Evolutionary conservation across 92 coral and sea anemone species (phyloP).

Genomic region (Palythoa heliodiscus): DNA sequence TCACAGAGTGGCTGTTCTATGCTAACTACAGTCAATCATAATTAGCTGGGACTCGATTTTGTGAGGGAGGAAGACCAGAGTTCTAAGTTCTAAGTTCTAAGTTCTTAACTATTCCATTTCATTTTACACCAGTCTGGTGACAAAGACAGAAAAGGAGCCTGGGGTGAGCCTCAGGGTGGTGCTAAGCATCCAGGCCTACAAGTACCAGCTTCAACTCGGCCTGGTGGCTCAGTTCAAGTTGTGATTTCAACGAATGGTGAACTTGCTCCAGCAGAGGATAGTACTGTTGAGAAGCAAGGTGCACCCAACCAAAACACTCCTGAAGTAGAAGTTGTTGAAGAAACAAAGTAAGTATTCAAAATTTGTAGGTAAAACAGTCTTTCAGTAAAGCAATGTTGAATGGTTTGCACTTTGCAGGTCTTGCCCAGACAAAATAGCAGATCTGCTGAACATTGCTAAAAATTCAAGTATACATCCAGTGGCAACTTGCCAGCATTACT

Average conservation of each 20-base stretch:
- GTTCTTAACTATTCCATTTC: not conserved
- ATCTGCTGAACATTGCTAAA: too few species aligned
- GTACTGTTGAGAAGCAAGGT: slow-evolving; percentile 69
- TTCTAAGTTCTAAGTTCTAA: too few species aligned
- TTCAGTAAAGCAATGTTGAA: too few species aligned
- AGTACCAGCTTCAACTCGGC: slow-evolving; percentile 72
- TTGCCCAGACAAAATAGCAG: too few species aligned
- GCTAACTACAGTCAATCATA: too few species aligned
- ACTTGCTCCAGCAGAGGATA: slow-evolving; percentile 81
- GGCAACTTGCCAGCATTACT: too few species aligned
- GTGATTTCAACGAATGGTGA: slow-evolving; percentile 98
- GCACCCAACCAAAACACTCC: slow-evolving; percentile 76
- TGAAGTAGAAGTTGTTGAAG: slow-evolving; percentile 98
- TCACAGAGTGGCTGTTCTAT: too few species aligned
- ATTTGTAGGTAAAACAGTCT: not conserved
- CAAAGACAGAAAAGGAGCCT: slow-evolving; percentile 90
- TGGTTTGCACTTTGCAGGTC: too few species aligned
- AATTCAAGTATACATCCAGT: too few species aligned
- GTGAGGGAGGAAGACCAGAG: too few species aligned
- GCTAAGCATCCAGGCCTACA: slow-evolving; percentile 78
- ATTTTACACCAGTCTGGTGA: slow-evolving; percentile 64
- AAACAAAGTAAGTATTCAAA: slow-evolving; percentile 81
- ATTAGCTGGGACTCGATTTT: too few species aligned
- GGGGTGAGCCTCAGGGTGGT: slow-evolving; percentile 76
- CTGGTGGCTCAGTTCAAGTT: slow-evolving; percentile 96